Evolutionary conservation across 2,797 vertebrate species (phyloP), one percentile per base, ranked within the genome.

Genomic region (Urosaurus nigricauda): DNA sequence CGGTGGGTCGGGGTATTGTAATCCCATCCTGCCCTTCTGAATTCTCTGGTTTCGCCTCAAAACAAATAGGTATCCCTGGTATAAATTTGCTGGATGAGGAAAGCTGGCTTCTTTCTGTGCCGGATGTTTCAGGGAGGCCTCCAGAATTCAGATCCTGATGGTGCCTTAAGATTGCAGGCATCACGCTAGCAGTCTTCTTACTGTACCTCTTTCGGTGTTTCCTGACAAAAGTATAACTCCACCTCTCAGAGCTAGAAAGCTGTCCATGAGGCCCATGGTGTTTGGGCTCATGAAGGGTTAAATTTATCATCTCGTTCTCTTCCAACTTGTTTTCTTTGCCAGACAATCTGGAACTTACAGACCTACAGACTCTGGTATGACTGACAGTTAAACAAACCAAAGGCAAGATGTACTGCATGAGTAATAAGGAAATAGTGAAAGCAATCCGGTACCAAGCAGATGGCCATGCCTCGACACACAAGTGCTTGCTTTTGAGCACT

Each of bases 391-490:
- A 92, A 85, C 97, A 98, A 0, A 85, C 93, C 90, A 98, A 94
- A 0, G 97, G 97, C 90, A 98, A 90, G 87, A 98, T 96, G 73
- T 98, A 98, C 94, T 98, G 97, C 87, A 98, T 96, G 17, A 98
- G 81, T 86, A 98, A 81, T 37, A 98, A 92, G 47, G 95, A 96
- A 89, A 98, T 96, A 0, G 97, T 97, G 70, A 98, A 98, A 37
- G 97, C 96, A 1, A 98, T 96, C 94, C 97, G 95, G 91, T 98
- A 97, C 1, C 96, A 96, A 85, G 97, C 96, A 0, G 97, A 97
- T 7, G 97, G 97, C 97, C 97, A 98, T 0, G 97, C 96, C 90
- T 98, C 97, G 0, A 97, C 94, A 86, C 97, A 98, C 75, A 98
- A 79, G 60, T 97, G 97, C 93, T 94, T 97, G 93, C 96, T 96